A percentile compares a stretch with the other conserved stretches of the same genome.
Evolutionary conservation across 1,140 invertebrate species (phyloP).

Genomic region (Cyphomyrmex costatus): DNA sequence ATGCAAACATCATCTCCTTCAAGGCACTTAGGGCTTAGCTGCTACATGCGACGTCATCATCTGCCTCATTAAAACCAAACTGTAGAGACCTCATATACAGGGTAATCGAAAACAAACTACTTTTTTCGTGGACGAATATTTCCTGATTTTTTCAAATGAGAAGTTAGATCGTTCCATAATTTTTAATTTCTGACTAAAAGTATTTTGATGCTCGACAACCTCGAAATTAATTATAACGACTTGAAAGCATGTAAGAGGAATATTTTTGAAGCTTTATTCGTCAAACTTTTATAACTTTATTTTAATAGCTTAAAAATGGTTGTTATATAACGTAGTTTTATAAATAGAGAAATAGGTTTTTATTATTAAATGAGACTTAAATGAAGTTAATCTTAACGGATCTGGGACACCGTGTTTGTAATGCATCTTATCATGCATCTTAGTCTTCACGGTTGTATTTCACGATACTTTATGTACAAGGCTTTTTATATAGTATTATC

Average conservation of each 20-base stretch:
- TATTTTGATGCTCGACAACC: neutral
- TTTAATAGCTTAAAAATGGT: slow-evolving; percentile 1
- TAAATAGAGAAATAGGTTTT: neutral
- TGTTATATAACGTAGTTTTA: neutral
- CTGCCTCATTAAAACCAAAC: slow-evolving; percentile 59
- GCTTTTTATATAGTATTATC: slow-evolving; percentile 14
- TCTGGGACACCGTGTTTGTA: slow-evolving; percentile 21
- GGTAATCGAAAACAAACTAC: slow-evolving; percentile 24
- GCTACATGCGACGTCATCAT: slow-evolving; percentile 55
- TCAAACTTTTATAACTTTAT: neutral
- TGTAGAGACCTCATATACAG: slow-evolving; percentile 31
- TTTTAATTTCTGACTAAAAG: neutral
- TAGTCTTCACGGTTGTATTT: neutral
- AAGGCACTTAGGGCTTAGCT: slow-evolving; percentile 59
- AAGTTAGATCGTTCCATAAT: neutral
- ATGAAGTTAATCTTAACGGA: neutral
- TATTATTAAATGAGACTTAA: neutral
- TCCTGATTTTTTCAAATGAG: neutral
- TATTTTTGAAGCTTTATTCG: neutral
- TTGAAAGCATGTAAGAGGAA: neutral
- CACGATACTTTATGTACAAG: too few relatives aligned
- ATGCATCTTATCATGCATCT: neutral
- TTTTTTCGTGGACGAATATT: neutral
- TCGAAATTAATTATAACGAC: neutral
- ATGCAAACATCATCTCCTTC: slow-evolving; percentile 61